Conservation (phyloP, 2,113 vertebrate genomes). For the Megaceryle maxima region DNA sequence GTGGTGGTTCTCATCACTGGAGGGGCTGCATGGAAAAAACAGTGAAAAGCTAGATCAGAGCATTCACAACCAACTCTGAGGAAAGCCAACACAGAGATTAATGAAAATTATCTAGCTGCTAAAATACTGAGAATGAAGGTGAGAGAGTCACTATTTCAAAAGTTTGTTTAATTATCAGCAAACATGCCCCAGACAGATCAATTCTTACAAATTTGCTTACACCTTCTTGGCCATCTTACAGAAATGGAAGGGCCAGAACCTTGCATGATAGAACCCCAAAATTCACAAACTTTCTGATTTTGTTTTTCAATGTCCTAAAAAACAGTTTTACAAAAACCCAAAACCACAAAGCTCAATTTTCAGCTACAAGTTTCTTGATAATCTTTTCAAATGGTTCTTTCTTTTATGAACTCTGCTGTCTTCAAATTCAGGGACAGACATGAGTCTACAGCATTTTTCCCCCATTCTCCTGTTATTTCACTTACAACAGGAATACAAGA, state of each 20-base stretch:
- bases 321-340: background rate
- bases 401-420: background rate
- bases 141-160: background rate
- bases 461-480: background rate
- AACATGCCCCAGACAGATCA: background rate
- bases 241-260: background rate
- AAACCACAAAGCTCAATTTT: fast-evolving
- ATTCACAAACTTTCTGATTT: background rate
- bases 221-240: background rate
- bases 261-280: fast-evolving
- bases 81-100: background rate
- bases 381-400: background rate
- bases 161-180: background rate
- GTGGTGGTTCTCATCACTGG: background rate
- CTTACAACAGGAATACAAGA: background rate
- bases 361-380: background rate
- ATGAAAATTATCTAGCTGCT: background rate
- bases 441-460: background rate
- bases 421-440: background rate
- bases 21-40: background rate
- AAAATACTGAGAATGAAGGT: background rate
- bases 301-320: background rate
- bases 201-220: background rate
- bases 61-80: background rate
- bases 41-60: background rate